phyloP scores from a whole-genome alignment of 2,888 invertebrate species.

The Sabatieria punctata region DNA sequence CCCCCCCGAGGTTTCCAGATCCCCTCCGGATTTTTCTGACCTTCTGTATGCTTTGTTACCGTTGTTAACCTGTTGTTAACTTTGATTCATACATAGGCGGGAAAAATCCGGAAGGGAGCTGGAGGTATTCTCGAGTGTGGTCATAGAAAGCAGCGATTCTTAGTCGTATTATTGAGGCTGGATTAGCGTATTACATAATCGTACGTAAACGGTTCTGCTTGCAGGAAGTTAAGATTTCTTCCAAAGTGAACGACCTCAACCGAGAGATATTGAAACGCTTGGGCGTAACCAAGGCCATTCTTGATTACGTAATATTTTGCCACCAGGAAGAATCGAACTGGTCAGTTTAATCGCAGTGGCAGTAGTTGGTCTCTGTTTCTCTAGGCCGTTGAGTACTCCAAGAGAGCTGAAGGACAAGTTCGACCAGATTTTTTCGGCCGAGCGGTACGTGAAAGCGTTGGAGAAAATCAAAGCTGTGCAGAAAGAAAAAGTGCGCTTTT shows the following conservation, averaged over 20 bases:
- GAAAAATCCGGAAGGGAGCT: too few relatives aligned
- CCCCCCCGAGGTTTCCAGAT: too few relatives aligned
- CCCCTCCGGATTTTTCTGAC: too few relatives aligned
- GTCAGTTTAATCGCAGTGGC: constrained; percentile 26
- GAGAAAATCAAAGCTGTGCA: constrained; percentile 43
- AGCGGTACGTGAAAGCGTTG: constrained; percentile 72
- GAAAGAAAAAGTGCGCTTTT: constrained; percentile 10
- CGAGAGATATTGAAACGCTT: constrained; percentile 39
- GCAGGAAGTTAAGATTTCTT: constrained; percentile 13
- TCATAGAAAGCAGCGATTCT: too few relatives aligned
- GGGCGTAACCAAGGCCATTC: constrained; percentile 80
- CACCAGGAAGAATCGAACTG: constrained; percentile 96
- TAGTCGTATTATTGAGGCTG: too few relatives aligned
- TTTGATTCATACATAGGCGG: too few relatives aligned
- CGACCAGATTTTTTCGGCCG: constrained; percentile 92
- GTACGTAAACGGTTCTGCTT: too few relatives aligned
- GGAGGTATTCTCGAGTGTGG: too few relatives aligned
- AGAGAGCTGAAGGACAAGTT: constrained; percentile 83
- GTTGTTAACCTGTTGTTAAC: too few relatives aligned
- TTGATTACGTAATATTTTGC: constrained; percentile 92
- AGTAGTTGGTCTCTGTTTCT: constrained; percentile 12
- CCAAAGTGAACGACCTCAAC: constrained; percentile 23
- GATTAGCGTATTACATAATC: too few relatives aligned
- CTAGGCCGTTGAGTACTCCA: constrained; percentile 72
- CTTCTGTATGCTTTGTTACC: too few relatives aligned